Evolutionary conservation across 2,113 vertebrate genomes (phyloP).

Genomic region (Mesocricetus auratus): DNA sequence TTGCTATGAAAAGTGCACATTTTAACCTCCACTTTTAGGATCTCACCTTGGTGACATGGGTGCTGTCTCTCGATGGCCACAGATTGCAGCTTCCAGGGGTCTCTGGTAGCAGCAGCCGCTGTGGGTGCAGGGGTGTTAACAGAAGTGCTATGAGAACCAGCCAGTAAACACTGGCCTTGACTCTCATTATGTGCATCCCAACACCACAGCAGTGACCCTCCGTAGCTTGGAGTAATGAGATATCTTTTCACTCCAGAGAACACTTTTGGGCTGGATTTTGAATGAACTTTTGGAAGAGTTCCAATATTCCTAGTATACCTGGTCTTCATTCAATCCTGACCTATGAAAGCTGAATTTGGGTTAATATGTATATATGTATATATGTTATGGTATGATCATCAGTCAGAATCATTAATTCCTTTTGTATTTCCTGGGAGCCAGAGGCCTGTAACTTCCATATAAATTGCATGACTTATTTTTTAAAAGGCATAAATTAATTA

Average conservation of each 20-base stretch:
- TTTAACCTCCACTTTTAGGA: neutral
- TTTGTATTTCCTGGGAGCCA: conserved; percentile 50
- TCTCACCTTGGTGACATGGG: neutral
- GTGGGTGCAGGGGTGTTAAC: neutral
- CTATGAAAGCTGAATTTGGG: neutral
- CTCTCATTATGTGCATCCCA: neutral
- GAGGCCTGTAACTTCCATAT: conserved; percentile 2
- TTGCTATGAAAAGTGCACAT: neutral
- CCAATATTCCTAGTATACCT: neutral
- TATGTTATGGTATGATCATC: neutral
- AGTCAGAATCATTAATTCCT: neutral
- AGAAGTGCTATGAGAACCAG: neutral
- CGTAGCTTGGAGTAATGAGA: neutral
- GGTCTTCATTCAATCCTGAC: conserved; percentile 30
- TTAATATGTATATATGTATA: neutral
- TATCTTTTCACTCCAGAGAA: neutral
- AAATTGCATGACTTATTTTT: conserved; percentile 7
- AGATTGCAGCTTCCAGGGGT: neutral
- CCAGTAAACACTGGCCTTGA: neutral
- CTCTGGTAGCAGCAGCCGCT: neutral
- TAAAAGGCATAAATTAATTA: conserved; percentile 27
- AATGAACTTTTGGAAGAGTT: conserved; percentile 25
- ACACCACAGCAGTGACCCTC: neutral
- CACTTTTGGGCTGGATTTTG: neutral
- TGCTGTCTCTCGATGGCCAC: neutral